phyloP scores from a whole-genome alignment of 2,113 vertebrate genomes.

The Pseudonaja textilis region DNA sequence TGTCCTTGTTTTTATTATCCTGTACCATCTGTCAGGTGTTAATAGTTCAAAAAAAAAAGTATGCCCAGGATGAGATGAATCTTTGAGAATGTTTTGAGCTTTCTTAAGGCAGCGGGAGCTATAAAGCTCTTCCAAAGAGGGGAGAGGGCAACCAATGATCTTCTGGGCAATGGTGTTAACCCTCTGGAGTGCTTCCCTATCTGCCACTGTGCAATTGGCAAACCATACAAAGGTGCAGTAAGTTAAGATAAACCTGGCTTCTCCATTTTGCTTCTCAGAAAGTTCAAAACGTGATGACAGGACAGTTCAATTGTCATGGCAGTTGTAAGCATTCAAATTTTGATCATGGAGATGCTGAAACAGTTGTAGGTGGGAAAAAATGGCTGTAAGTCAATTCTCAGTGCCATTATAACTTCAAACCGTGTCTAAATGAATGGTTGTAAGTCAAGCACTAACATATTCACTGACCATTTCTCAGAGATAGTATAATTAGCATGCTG shows the following conservation, averaged over 20 bases:
- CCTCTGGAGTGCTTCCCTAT: no score
- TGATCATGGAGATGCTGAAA: background rate
- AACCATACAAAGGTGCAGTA: no score
- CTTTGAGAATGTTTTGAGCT: no score
- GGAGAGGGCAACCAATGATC: no score
- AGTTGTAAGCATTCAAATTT: background rate
- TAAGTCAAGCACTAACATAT: background rate
- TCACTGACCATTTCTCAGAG: background rate
- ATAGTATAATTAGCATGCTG: background rate
- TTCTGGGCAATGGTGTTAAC: no score
- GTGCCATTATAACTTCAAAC: background rate
- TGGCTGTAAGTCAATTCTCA: background rate
- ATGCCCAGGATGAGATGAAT: no score
- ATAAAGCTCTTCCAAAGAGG: no score
- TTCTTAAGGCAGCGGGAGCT: no score
- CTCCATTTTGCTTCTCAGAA: background rate
- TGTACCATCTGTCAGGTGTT: no score
- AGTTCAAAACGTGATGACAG: background rate
- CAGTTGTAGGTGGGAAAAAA: background rate
- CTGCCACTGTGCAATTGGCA: no score
- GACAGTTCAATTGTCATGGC: background rate
- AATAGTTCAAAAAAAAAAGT: no score
- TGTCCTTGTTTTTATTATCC: no score
- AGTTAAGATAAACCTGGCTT: background rate
- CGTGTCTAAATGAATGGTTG: background rate